Conservation (phyloP, 2,113 vertebrate species). For the Solenodon paradoxus region DNA sequence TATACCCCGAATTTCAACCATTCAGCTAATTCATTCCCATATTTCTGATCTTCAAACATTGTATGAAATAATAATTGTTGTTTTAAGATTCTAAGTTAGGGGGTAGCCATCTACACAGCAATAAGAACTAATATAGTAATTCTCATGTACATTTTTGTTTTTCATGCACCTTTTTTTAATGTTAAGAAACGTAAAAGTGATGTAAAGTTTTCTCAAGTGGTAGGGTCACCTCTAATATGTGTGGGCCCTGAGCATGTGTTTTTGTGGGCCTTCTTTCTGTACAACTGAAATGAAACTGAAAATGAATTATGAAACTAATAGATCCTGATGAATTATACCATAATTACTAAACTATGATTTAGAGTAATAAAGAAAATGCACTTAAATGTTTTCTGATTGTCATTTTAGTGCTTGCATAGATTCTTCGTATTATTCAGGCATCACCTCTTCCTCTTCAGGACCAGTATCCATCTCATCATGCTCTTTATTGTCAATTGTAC, state of each 20-base stretch:
- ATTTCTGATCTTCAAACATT: not conserved
- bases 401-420: not conserved
- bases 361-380: not conserved
- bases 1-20: not conserved
- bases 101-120: not conserved
- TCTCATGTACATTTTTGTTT: not conserved
- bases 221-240: not conserved
- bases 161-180: too few species aligned
- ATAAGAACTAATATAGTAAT: not conserved
- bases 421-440: not conserved
- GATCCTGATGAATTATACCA: not conserved
- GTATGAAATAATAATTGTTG: not conserved
- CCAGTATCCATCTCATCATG: not conserved
- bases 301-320: not conserved
- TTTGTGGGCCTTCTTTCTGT: not conserved
- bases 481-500: not conserved
- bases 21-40: not conserved
- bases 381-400: not conserved
- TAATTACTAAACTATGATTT: not conserved
- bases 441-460: not conserved
- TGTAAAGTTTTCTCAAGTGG: not conserved
- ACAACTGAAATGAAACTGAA: not conserved
- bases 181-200: not conserved
- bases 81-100: not conserved
- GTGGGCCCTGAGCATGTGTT: not conserved